Base-by-base conservation (phyloP, 2,113 vertebrate genomes). In the Carassius gibelio region DNA sequence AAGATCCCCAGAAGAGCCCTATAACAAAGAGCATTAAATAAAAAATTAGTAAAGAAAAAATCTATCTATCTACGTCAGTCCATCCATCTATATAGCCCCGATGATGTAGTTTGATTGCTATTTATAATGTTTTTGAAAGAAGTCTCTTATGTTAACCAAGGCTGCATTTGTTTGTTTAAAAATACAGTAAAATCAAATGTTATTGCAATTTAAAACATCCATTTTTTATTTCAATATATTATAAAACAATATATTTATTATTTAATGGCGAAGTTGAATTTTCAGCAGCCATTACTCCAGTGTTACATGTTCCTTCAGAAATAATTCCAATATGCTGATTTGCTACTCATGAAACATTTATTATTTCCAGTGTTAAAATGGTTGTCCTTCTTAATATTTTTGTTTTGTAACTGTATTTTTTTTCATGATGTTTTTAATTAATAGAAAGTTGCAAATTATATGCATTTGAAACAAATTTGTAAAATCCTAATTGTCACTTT, bases 1-100 rank as follows among this genome's bases (percentile, higher is more conserved):
- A 91, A 99, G 91, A 93, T 98, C 97, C 78, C 97, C 96, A 69
- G 92, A 90, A 86, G 96, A 96, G 89, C 94, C 96, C 97, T 98
- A 91, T 30, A 75, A 76, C 23, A 55, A 7, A 48, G 7, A 52
- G 6, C 5, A 72, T 3, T 36, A 55, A 14, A 26, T 75, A 15
- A 74, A 71, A 42, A 2, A 4, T 42, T n/a, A 0, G 50, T 52
- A 14, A 52, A 52, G 50, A 52, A 52, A 52, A 15, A 15, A 48
- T 52, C 13, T 55, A 5, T 52, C 14, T 55, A 8, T 68, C 5
- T 14, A 4, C 68, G 42, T 19, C 69, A 7, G 21, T 21, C 45
- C 42, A 45, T 45, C 42, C 42, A 45, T 48, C 45, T 11, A 48
- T 48, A 2, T 11, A 48, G 45, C 42, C 42, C 42, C 42, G 8